Evolutionary conservation across 2,113 vertebrate genomes (phyloP), one percentile per base, ranked within the genome.

Genomic region (Mus pahari): DNA sequence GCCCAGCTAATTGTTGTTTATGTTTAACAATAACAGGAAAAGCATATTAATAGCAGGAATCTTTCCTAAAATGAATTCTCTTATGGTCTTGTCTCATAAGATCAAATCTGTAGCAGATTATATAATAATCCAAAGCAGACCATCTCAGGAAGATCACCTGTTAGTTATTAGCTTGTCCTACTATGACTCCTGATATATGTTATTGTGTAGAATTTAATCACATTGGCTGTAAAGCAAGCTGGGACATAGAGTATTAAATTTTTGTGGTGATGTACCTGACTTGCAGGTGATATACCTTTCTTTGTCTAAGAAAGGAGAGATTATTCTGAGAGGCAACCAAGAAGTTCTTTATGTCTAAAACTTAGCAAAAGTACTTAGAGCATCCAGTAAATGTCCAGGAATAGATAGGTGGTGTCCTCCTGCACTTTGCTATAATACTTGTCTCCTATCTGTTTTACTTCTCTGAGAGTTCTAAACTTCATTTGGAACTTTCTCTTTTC

Each of bases 201-300:
- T 39, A 42, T 0, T 1, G 31, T 39, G 7, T 78, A 81, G 53
- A 94, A 82, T 93, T 78, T 89, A 93, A 33, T 71, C 77, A 81
- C 11, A 42, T 6, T 71, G 77, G 19, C 39, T 93, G 42, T 48
- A 86, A 77, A 31, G n/a, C 71, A 89, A 53, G n/a, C 55, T 92
- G 86, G 71, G 89, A 75, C 93, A 55, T 45, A 16, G 33, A 48
- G 62, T 88, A 89, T 92, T 88, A 92, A 79, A 86, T 53, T 45
- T 75, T 71, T 17, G 17, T 53, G 33, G 6, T 73, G 36, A 66
- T 81, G 28, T 28, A 20, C 22, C 45, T n/a, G 48, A 22, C 45
- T 90, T 96, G n/a, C n/a, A n/a, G n/a, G n/a, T n/a, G n/a, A n/a
- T n/a, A n/a, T n/a, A n/a, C n/a, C n/a, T n/a, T 60, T 88, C 58